Base-by-base conservation (phyloP, 1,140 invertebrate species). In the Psilanteris sp. region DNA sequence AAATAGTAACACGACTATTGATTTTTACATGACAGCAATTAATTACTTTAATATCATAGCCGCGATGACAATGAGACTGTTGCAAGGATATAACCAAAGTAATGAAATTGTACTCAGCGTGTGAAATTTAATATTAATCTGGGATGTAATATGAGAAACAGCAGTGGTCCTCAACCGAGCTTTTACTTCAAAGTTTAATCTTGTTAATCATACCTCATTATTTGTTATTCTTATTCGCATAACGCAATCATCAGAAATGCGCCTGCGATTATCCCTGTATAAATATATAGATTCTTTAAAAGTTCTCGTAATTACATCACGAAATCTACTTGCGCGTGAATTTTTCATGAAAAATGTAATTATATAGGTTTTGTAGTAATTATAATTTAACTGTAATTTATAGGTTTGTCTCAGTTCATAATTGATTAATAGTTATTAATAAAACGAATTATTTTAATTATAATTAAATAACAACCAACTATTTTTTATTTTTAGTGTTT, bases 41-140 rank as follows among this genome's bases (percentile, higher is more conserved):
- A 66, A 74, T 74, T 66, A 59, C 36, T 54, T 11, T 46, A 46
- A 41, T 52, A 44, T 37, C 22, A 55, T 24, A 24, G 32, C 26
- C 10, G 26, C 57, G 44, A 16, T 34, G 57, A 48, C 57, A 46
- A 52, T 50, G 37, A 52, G 37, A 31, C 46, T 44, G 64, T 62
- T 22, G 52, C 55, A 59, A 48, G 41, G 64, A 64, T 74, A 57
- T 26, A 39, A 61, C 68, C 74, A 75, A 71, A 76, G 77, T 84
- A 86, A 86, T 86, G 82, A 86, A 85, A 87, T 85, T 85, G 82
- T 81, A 84, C 82, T 83, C 81, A 83, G 84, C 82, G 81, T 81
- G 79, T 84, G 81, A 85, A 86, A 87, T 86, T 86, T 85, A 85
- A 87, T 87, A 87, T 85, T 86, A 85, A 86, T 86, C 80, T 79